Percentiles rank a stretch among this genome's conserved stretches.
Conservation (phyloP, 2,888 invertebrate species). For the Diploptera punctata region DNA sequence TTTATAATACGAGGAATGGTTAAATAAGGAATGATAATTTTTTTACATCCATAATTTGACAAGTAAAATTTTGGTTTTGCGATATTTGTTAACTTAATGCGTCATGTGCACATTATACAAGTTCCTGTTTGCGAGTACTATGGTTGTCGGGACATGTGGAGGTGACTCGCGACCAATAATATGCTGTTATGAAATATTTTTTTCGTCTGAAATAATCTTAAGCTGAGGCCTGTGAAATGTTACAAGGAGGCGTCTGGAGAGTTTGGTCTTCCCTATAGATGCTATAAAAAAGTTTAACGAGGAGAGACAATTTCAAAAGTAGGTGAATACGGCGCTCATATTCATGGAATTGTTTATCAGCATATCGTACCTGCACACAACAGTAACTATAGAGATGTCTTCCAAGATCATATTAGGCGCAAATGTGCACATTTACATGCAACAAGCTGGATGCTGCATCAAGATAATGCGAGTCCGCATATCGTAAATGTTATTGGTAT, state of each 20-base stretch:
- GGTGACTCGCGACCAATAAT: not conserved
- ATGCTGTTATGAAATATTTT: not conserved
- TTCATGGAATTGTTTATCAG: not conserved
- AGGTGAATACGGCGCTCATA: not conserved
- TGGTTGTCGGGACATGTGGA: too few species aligned
- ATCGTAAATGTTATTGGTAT: not conserved
- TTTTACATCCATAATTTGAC: too few species aligned
- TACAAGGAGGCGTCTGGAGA: not conserved
- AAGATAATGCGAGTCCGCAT: not conserved
- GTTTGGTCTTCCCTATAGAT: not conserved
- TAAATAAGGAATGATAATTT: too few species aligned
- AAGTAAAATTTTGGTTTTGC: too few species aligned
- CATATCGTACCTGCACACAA: not conserved
- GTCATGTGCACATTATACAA: too few species aligned
- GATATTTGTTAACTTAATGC: too few species aligned
- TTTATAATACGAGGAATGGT: too few species aligned
- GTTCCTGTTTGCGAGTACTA: too few species aligned
- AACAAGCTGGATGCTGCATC: not conserved
- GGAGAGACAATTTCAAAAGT: not conserved
- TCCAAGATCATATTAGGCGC: not conserved
- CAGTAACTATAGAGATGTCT: not conserved
- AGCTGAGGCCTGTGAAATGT: not conserved
- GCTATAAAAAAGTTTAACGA: not conserved
- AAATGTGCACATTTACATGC: not conserved
- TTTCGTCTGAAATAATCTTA: not conserved